Percentiles rank a stretch among this genome's conserved stretches.
Evolutionary conservation across 2,888 invertebrate species (phyloP).

Genomic region (Aphelenchoides bicaudatus): DNA sequence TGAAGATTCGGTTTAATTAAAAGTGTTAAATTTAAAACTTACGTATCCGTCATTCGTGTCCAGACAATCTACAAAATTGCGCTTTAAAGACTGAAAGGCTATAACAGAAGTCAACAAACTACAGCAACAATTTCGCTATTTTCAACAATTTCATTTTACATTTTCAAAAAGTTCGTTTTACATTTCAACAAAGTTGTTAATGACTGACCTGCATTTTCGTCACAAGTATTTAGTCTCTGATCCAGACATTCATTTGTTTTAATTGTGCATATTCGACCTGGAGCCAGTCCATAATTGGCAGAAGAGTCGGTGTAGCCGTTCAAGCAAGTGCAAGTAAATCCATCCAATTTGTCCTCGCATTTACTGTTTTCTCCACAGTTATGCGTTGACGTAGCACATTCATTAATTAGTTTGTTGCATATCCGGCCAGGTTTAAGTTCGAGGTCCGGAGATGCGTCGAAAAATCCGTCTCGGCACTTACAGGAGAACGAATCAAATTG

Average conservation of each 20-base stretch:
- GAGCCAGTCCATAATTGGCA: slow-evolving; percentile 46
- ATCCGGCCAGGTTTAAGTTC: slow-evolving; percentile 47
- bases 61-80: no score
- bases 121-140: no score
- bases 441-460: slow-evolving; percentile 49
- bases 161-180: no score
- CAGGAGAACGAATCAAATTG: slow-evolving; percentile 25
- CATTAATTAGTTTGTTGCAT: slow-evolving; percentile 45
- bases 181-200: no score
- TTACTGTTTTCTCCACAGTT: slow-evolving; percentile 81
- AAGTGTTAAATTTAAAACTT: no score
- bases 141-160: no score
- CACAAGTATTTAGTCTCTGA: slow-evolving; percentile 34
- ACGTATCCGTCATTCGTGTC: no score
- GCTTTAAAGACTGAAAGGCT: no score
- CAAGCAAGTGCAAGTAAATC: slow-evolving; percentile 80
- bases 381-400: slow-evolving; percentile 64
- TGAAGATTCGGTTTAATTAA: slow-evolving; percentile 44
- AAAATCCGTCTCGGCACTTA: slow-evolving; percentile 42
- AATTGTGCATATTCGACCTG: slow-evolving; percentile 49
- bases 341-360: slow-evolving; percentile 82
- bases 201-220: slow-evolving; percentile 51
- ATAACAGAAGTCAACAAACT: no score
- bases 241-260: slow-evolving; percentile 9
- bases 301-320: slow-evolving; percentile 72